These are phyloP conservation scores for Xestia rhomboidea DNA, from an alignment of 2,888 invertebrate genomes.

Conservation along the genomic window DNA sequence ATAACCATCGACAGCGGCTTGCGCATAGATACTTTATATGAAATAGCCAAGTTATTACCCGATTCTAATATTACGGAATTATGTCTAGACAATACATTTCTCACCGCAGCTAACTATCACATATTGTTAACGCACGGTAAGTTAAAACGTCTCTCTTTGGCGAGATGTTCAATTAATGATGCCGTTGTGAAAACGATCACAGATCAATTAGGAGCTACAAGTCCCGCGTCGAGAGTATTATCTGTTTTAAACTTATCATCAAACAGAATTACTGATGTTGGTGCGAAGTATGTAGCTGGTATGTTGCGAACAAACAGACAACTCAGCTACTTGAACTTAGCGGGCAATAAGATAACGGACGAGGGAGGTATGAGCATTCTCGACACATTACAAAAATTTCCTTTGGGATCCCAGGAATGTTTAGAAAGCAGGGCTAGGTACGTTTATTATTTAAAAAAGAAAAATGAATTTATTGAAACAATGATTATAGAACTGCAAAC, in stretches of 20 bases:
- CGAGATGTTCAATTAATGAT: conserved; percentile 78
- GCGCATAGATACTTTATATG: conserved; percentile 68
- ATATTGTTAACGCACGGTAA: conserved; percentile 68
- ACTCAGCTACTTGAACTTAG: conserved; percentile 79
- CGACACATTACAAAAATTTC: conserved; percentile 44
- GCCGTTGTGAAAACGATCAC: conserved; percentile 70
- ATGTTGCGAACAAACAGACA: conserved; percentile 76
- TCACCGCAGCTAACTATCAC: conserved; percentile 75
- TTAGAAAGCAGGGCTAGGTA: background rate
- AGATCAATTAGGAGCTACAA: conserved; percentile 66
- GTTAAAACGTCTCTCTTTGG: conserved; percentile 76
- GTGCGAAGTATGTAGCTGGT: conserved; percentile 72
- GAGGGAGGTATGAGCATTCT: conserved; percentile 72
- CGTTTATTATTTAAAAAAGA: conserved; percentile 13
- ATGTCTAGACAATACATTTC: conserved; percentile 73
- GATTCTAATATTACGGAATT: conserved; percentile 76
- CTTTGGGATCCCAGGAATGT: conserved; percentile 49
- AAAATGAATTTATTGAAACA: background rate
- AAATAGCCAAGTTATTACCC: conserved; percentile 74
- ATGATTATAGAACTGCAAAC: background rate
- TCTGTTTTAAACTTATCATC: conserved; percentile 76
- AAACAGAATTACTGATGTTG: conserved; percentile 79
- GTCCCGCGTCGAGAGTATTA: conserved; percentile 73
- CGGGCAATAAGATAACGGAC: conserved; percentile 78
- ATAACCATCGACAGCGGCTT: conserved; percentile 74